phyloP scores from a whole-genome alignment of 2,888 invertebrate genomes.

The Orthosia cruda region DNA sequence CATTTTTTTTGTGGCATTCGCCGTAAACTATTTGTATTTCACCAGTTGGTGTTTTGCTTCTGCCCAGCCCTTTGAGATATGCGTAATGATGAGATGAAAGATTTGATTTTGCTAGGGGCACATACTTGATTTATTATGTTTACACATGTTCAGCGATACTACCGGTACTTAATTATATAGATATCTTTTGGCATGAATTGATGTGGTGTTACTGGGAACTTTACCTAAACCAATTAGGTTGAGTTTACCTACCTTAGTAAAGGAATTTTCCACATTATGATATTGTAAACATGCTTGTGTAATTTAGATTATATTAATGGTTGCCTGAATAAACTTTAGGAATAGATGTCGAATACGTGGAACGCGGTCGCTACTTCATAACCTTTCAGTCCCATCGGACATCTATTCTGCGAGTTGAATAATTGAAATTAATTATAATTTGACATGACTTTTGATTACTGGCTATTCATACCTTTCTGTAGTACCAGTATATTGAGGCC shows the following conservation, averaged over 20 bases:
- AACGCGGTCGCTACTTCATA: neutral
- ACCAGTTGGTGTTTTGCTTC: too few relatives aligned
- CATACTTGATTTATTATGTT: neutral
- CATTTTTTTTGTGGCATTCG: too few relatives aligned
- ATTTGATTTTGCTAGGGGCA: neutral
- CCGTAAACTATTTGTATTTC: too few relatives aligned
- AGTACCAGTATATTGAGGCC: neutral
- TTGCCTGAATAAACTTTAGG: neutral
- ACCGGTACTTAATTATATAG: neutral
- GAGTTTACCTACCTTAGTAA: conserved; percentile 16
- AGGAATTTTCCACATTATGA: conserved; percentile 27
- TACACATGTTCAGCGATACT: neutral
- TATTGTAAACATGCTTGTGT: conserved; percentile 13
- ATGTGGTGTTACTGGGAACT: conserved; percentile 51
- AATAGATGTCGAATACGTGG: conserved; percentile 3
- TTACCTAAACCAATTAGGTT: conserved; percentile 55
- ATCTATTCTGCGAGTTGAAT: too few relatives aligned
- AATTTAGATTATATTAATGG: conserved; percentile 16
- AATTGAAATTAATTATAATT: too few relatives aligned
- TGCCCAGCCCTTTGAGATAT: neutral
- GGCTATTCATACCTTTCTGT: too few relatives aligned
- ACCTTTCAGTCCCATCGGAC: neutral
- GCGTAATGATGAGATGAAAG: neutral
- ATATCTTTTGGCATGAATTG: conserved; percentile 45
- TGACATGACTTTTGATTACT: too few relatives aligned